phyloP scores from a whole-genome alignment of 2,888 invertebrate species.

The Ophioninae sp. region DNA sequence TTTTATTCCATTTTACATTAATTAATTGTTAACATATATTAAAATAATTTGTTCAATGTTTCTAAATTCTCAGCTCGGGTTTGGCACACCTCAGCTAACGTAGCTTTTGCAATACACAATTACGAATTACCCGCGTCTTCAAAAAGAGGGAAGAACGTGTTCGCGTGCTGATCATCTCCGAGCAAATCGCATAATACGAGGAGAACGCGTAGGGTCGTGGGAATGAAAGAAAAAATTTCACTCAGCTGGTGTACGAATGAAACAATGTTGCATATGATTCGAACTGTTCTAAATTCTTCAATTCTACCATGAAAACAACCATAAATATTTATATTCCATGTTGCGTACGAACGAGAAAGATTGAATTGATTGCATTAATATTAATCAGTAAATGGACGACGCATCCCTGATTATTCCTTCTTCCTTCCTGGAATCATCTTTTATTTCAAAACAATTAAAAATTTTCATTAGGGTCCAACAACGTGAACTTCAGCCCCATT shows the following conservation, averaged over 20 bases:
- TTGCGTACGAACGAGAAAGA: slow-evolving; percentile 19
- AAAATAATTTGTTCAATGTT: too few relatives aligned
- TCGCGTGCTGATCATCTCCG: slow-evolving; percentile 2
- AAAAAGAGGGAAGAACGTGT: background rate
- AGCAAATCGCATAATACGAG: slow-evolving; percentile 6
- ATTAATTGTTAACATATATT: too few relatives aligned
- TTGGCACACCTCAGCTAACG: background rate
- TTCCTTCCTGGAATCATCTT: background rate
- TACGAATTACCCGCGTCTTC: background rate
- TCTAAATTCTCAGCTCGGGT: too few relatives aligned
- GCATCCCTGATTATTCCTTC: background rate
- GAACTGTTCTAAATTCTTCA: slow-evolving; percentile 26
- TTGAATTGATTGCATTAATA: slow-evolving; percentile 29
- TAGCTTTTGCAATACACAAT: background rate
- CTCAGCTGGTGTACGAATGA: slow-evolving; percentile 13
- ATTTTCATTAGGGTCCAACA: too few relatives aligned
- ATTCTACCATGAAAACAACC: slow-evolving; percentile 2
- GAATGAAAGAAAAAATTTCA: slow-evolving; percentile 43
- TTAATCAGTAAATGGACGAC: background rate
- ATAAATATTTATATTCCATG: background rate
- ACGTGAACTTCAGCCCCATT: too few relatives aligned
- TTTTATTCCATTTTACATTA: too few relatives aligned
- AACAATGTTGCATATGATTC: slow-evolving; percentile 43
- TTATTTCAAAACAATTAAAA: too few relatives aligned
- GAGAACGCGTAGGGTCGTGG: slow-evolving; percentile 36